A percentile compares a stretch with the other conserved stretches of the same genome.
Evolutionary conservation across 2,797 vertebrate genomes (phyloP).

Genomic region (Octomys mimax): DNA sequence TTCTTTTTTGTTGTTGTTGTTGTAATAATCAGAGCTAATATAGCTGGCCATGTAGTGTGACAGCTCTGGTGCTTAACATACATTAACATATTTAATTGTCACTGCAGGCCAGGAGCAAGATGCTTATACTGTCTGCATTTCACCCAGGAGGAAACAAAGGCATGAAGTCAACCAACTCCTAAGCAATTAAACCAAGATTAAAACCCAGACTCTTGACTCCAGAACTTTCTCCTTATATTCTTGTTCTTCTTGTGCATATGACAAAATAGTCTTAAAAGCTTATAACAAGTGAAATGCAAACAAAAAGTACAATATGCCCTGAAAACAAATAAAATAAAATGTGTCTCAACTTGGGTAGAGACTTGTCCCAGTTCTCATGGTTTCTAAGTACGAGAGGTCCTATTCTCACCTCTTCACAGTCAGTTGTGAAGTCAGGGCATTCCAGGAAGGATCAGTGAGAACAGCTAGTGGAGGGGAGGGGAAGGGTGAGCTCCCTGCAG

Average conservation of each 20-base stretch:
- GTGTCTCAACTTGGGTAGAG: background rate
- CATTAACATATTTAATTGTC: conserved; percentile 57
- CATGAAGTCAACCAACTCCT: conserved; percentile 2
- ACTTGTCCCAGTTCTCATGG: background rate
- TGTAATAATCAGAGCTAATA: conserved; percentile 37
- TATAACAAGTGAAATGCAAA: background rate
- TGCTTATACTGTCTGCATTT: conserved; percentile 17
- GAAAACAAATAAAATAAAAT: background rate
- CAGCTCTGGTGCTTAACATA: background rate
- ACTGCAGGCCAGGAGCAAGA: conserved; percentile 4
- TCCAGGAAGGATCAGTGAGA: background rate
- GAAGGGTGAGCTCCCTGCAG: background rate
- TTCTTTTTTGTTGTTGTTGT: background rate
- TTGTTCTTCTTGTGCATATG: background rate
- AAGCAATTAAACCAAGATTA: conserved; percentile 32
- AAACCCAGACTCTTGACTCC: background rate
- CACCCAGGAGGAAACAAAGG: conserved; percentile 42
- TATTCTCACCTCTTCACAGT: background rate
- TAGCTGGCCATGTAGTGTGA: background rate
- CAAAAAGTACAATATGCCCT: background rate
- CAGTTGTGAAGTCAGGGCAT: background rate
- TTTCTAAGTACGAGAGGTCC: background rate
- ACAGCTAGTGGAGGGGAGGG: background rate
- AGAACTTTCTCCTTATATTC: background rate
- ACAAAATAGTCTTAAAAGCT: background rate